Base-by-base conservation (phyloP, 2,797 vertebrate species). In the Malacoctenus gilli region DNA sequence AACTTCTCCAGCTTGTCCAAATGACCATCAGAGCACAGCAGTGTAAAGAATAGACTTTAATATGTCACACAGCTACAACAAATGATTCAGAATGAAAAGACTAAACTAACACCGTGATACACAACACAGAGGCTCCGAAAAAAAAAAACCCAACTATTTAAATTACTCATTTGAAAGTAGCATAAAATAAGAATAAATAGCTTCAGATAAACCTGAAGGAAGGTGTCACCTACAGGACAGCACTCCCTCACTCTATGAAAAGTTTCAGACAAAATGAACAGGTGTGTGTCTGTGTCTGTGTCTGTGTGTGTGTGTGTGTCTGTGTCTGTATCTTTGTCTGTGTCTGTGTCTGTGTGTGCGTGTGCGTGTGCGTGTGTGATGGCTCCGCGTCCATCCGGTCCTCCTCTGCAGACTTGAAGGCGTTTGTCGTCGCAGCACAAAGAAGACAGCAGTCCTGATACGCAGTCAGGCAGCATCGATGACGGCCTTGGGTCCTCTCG, bases 11-110 rank as follows among this genome's bases (percentile, higher is more conserved):
- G n/a, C 5, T 36, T 9, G 18, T 28, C 41, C 14, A 15, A 81
- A 76, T 55, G 50, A 83, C 32, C 5, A 36, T 42, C 71, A 13
- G 60, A 15, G 61, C 53, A 66, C 68, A 64, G 0, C 16, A 1
- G 13, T 25, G 47, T 66, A 46, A 72, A 79, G 70, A 82, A 47
- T 23, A 59, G 39, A 77, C 68, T 88, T 85, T 83, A 88, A 89
- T 87, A 52, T 60, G 30, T 84, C 79, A 87, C 75, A 79, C 67
- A 76, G 53, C 80, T 79, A 78, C 68, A 87, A 86, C 75, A 78
- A 59, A 53, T 68, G 28, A n/a, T 75, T 52, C 28, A 61, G 37
- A 48, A 59, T 53, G 38, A 73, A 14, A 53, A 71, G 28, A 49
- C 69, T 75, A 73, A 13, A 41, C 55, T 79, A 86, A 80, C 55